A percentile compares a stretch with the other conserved stretches of the same genome.
Conservation (phyloP, 2,888 invertebrate species). For the Amphipyra tragopoginis region DNA sequence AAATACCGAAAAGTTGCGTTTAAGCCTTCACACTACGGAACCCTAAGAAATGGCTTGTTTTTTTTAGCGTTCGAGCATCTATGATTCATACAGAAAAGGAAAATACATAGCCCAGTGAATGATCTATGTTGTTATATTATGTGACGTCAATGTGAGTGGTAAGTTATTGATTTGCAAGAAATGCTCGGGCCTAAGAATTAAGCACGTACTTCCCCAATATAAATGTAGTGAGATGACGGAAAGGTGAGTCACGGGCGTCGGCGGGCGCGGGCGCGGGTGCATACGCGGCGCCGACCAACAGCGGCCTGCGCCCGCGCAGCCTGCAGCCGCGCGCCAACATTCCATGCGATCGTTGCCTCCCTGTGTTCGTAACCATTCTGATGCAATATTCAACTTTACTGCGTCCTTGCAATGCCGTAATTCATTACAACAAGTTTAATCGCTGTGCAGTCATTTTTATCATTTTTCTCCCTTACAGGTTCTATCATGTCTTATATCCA, state of each 20-base stretch:
- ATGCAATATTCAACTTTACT: constrained; percentile 90
- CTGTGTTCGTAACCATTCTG: constrained; percentile 82
- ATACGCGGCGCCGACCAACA: constrained; percentile 48
- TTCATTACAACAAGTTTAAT: constrained; percentile 88
- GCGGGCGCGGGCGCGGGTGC: constrained; percentile 59
- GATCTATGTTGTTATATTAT: constrained; percentile 48
- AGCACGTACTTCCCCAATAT: constrained; percentile 82
- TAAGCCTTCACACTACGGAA: too few relatives aligned
- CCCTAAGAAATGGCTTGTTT: too few relatives aligned
- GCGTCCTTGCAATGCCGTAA: constrained; percentile 90
- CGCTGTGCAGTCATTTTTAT: constrained; percentile 82
- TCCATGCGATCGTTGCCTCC: constrained; percentile 87
- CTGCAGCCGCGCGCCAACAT: constrained; percentile 77
- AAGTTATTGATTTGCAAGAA: constrained; percentile 67
- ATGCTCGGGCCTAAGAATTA: constrained; percentile 68
- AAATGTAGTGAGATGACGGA: constrained; percentile 68
- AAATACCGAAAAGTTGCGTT: too few relatives aligned
- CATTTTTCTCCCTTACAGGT: constrained; percentile 79
- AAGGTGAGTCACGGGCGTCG: constrained; percentile 77
- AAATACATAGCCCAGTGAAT: constrained; percentile 52
- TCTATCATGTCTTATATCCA: constrained; percentile 76
- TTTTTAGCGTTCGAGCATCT: neutral
- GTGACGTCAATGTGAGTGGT: constrained; percentile 74
- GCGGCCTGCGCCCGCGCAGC: constrained; percentile 65
- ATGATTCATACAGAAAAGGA: constrained; percentile 62